Evolutionary conservation across 2,797 vertebrate genomes (phyloP).

Genomic region (Carapus acus): DNA sequence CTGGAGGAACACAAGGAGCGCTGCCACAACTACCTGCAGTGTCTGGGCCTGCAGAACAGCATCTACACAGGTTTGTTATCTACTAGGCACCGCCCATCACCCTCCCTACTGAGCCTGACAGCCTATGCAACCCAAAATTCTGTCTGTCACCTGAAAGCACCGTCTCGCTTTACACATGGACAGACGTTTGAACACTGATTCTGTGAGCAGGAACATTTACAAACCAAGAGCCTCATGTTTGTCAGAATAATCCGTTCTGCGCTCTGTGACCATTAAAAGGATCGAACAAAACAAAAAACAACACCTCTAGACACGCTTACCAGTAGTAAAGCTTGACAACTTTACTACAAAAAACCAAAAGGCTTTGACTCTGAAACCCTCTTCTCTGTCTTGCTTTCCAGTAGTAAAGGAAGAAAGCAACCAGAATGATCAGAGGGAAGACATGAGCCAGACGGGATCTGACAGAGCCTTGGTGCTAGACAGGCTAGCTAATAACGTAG

Average conservation of each 20-base stretch:
- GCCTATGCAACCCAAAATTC: too few relatives aligned
- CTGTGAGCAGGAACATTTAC: constrained; percentile 31
- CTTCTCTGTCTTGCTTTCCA: constrained; percentile 83
- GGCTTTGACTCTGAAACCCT: constrained; percentile 69
- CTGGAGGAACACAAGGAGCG: constrained; percentile 98
- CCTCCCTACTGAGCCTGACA: constrained; percentile 5
- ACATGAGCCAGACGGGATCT: constrained; percentile 92
- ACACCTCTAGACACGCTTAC: constrained; percentile 27
- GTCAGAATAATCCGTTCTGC: constrained; percentile 47
- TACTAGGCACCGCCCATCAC: background rate
- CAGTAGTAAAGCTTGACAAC: constrained; percentile 9
- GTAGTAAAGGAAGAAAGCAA: constrained; percentile 99
- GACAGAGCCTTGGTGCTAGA: constrained; percentile 99
- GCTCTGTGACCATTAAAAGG: constrained; percentile 29
- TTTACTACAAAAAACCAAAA: too few relatives aligned
- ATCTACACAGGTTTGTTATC: constrained; percentile 87
- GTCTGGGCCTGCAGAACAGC: constrained; percentile 90
- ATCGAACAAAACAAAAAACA: too few relatives aligned
- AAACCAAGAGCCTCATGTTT: constrained; percentile 44
- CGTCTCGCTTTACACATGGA: background rate
- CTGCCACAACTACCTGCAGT: constrained; percentile 98
- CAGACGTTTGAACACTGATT: constrained; percentile 2
- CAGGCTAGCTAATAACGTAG: constrained; percentile 99
- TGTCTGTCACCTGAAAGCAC: background rate
- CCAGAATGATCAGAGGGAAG: constrained; percentile 97